Evolutionary conservation across 2,797 vertebrate species (phyloP).

Genomic region (Discoglossus pictus): DNA sequence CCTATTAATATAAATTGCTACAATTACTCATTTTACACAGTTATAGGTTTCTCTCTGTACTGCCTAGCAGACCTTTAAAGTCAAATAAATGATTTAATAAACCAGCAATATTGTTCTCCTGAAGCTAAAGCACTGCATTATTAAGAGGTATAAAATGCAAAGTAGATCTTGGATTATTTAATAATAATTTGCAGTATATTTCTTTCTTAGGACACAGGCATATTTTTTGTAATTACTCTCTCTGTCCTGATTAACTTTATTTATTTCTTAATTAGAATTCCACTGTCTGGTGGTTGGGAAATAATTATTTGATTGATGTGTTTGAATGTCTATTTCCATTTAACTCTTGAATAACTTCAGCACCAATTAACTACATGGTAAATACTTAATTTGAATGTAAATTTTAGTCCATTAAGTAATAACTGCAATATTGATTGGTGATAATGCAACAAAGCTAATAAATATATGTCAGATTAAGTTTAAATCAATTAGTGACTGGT

Average conservation of each 20-base stretch:
- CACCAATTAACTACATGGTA: slow-evolving; percentile 61
- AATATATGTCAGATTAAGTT: slow-evolving; percentile 44
- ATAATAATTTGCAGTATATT: slow-evolving; percentile 57
- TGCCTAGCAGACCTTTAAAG: slow-evolving; percentile 56
- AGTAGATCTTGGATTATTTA: slow-evolving; percentile 54
- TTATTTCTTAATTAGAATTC: slow-evolving; percentile 69
- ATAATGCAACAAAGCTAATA: slow-evolving; percentile 59
- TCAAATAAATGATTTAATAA: slow-evolving; percentile 63
- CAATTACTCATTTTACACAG: slow-evolving; percentile 56
- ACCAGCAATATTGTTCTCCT: slow-evolving; percentile 47
- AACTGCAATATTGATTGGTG: slow-evolving; percentile 65
- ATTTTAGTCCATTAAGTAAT: slow-evolving; percentile 66
- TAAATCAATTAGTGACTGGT: slow-evolving; percentile 34
- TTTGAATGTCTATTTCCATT: slow-evolving; percentile 69
- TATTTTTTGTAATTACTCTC: slow-evolving; percentile 64
- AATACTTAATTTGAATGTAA: slow-evolving; percentile 54
- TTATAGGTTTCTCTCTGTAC: slow-evolving; percentile 47
- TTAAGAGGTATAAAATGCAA: slow-evolving; percentile 30
- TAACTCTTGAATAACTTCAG: slow-evolving; percentile 55
- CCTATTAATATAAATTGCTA: slow-evolving; percentile 53
- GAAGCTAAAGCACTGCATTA: slow-evolving; percentile 4
- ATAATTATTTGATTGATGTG: slow-evolving; percentile 72
- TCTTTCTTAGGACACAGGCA: slow-evolving; percentile 53
- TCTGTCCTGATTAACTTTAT: slow-evolving; percentile 69
- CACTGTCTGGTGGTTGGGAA: slow-evolving; percentile 60